A percentile compares a stretch with the other conserved stretches of the same genome.
These are phyloP conservation scores for Pogonus chalceus DNA, from an alignment of 1,140 invertebrate genomes.

Conservation along the genomic window DNA sequence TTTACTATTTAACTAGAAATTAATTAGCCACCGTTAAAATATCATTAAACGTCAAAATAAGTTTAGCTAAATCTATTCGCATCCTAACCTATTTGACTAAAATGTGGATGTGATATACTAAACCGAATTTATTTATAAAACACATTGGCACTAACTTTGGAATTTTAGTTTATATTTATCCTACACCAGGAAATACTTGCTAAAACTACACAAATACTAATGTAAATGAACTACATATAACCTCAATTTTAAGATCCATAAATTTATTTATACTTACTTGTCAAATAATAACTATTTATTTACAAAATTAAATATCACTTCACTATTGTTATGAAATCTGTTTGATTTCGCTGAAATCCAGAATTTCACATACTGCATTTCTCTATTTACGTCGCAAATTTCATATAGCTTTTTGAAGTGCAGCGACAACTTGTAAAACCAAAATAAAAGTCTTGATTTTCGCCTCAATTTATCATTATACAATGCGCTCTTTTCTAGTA, in stretches of 20 bases:
- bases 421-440: no score
- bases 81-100: conserved; percentile 3
- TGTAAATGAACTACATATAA: not conserved
- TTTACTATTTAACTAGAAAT: not conserved
- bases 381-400: conserved; percentile 4
- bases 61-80: not conserved
- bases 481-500: no score
- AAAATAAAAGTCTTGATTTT: not conserved
- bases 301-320: not conserved
- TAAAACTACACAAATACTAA: not conserved
- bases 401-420: not conserved
- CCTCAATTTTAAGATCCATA: not conserved
- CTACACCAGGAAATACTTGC: conserved; percentile 3
- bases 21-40: not conserved
- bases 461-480: no score
- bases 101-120: not conserved
- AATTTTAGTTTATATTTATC: conserved; percentile 7
- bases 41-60: not conserved
- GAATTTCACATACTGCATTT: not conserved
- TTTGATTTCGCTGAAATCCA: not conserved
- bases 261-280: not conserved
- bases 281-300: not conserved
- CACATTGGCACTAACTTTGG: conserved; percentile 5
- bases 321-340: not conserved
- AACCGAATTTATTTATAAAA: conserved; percentile 1